Percentiles rank a stretch among this genome's conserved stretches.
phyloP scores from a whole-genome alignment of 2,113 vertebrate species.

The Chiloscyllium plagiosum region DNA sequence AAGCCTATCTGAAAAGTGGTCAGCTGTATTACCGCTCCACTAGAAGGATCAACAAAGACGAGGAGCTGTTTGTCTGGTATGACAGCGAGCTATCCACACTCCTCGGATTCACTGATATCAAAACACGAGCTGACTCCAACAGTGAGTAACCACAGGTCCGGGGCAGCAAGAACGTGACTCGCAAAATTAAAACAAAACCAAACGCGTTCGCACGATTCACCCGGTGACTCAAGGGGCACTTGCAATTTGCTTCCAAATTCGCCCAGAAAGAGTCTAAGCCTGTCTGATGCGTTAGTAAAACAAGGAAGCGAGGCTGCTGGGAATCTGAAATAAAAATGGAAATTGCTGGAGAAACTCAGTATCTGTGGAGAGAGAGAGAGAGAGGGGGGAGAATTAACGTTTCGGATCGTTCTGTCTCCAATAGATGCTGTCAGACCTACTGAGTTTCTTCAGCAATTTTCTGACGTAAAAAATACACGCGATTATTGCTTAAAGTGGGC shows the following conservation, averaged over 20 bases:
- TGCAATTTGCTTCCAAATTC: neutral
- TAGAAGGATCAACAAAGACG: conserved; percentile 63
- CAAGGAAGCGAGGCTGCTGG: too few species aligned
- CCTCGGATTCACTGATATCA: conserved; percentile 68
- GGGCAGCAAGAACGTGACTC: neutral
- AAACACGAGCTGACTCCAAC: conserved; percentile 47
- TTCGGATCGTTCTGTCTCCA: too few species aligned
- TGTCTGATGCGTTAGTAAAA: neutral
- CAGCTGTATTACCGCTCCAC: conserved; percentile 67
- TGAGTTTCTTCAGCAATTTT: too few species aligned
- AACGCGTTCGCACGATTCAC: neutral
- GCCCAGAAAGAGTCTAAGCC: neutral
- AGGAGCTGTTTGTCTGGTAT: conserved; percentile 82
- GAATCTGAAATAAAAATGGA: too few species aligned
- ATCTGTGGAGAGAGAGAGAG: too few species aligned
- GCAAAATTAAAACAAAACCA: too few species aligned
- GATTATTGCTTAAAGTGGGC: neutral
- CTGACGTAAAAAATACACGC: too few species aligned
- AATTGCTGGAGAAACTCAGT: too few species aligned
- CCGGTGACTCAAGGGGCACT: too few species aligned
- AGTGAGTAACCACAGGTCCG: conserved; percentile 53
- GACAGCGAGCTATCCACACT: conserved; percentile 71
- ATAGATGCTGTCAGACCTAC: too few species aligned
- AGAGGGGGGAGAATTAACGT: too few species aligned
- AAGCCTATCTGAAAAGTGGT: conserved; percentile 66